Percentiles rank a stretch among this genome's conserved stretches.
Evolutionary conservation across 2,113 vertebrate genomes (phyloP).

Genomic region (Apteryx mantelli): DNA sequence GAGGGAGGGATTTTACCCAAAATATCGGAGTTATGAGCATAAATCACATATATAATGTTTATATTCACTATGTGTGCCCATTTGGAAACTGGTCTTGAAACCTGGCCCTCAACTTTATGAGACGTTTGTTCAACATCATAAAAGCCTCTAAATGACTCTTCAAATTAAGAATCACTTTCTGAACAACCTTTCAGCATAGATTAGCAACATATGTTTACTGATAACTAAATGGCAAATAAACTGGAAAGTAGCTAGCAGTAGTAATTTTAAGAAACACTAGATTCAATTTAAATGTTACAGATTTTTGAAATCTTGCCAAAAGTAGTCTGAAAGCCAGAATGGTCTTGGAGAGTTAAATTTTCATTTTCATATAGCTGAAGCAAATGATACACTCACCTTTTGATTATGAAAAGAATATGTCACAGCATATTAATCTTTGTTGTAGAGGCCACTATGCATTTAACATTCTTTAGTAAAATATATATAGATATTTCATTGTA

Average conservation of each 20-base stretch:
- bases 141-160: background rate
- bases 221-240: constrained; percentile 8
- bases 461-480: constrained; percentile 62
- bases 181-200: background rate
- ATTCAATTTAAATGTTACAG: background rate
- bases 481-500: constrained; percentile 61
- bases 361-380: constrained; percentile 69
- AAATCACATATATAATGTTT: background rate
- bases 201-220: background rate
- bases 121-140: background rate
- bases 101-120: background rate
- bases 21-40: background rate
- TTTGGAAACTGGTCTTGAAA: background rate
- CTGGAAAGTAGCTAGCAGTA: background rate
- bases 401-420: constrained; percentile 61
- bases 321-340: constrained; percentile 50
- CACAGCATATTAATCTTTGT: constrained; percentile 54
- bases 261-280: background rate
- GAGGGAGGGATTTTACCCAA: background rate
- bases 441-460: constrained; percentile 51
- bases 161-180: background rate
- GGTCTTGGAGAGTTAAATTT: constrained; percentile 48
- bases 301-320: constrained; percentile 60
- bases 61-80: background rate
- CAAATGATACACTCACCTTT: constrained; percentile 47